Percentiles rank a stretch among this genome's conserved stretches.
Conservation (phyloP, 1,140 invertebrate genomes). For the Drosophila pectinifera region DNA sequence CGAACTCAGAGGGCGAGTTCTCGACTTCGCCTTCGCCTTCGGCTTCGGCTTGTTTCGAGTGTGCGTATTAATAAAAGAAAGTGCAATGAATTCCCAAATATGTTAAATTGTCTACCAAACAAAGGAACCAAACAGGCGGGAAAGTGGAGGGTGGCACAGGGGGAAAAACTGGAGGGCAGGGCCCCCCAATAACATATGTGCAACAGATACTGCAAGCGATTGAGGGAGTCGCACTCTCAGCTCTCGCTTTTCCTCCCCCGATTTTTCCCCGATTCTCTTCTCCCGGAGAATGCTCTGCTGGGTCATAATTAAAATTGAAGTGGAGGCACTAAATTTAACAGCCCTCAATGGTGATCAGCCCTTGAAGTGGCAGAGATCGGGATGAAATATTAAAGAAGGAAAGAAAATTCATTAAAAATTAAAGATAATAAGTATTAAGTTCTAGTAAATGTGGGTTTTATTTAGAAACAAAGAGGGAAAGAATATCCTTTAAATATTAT, state of each 20-base stretch:
- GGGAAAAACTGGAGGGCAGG: slow-evolving; percentile 5
- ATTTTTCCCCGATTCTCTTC: slow-evolving; percentile 15
- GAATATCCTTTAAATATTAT: background rate
- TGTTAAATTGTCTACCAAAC: slow-evolving; percentile 82
- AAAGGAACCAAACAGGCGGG: slow-evolving; percentile 48
- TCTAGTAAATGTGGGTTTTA: no score
- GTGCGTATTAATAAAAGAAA: slow-evolving; percentile 82
- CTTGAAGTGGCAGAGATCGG: background rate
- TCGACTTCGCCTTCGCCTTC: slow-evolving; percentile 48
- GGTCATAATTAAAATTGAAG: slow-evolving; percentile 79
- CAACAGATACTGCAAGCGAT: slow-evolving; percentile 68
- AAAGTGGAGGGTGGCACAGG: background rate
- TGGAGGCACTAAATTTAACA: slow-evolving; percentile 83
- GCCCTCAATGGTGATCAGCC: slow-evolving; percentile 62
- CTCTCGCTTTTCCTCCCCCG: slow-evolving; percentile 4
- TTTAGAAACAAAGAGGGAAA: no score
- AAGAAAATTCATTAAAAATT: background rate
- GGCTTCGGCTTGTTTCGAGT: slow-evolving; percentile 36
- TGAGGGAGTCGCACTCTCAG: slow-evolving; percentile 28
- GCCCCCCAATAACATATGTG: slow-evolving; percentile 65
- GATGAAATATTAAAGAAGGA: background rate
- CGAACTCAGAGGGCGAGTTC: slow-evolving; percentile 52
- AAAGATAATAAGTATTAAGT: no score
- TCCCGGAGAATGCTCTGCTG: slow-evolving; percentile 16
- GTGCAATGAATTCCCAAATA: slow-evolving; percentile 83